Conservation (phyloP, 2,797 vertebrate genomes). For the Pseudotriccus pelzelni region DNA sequence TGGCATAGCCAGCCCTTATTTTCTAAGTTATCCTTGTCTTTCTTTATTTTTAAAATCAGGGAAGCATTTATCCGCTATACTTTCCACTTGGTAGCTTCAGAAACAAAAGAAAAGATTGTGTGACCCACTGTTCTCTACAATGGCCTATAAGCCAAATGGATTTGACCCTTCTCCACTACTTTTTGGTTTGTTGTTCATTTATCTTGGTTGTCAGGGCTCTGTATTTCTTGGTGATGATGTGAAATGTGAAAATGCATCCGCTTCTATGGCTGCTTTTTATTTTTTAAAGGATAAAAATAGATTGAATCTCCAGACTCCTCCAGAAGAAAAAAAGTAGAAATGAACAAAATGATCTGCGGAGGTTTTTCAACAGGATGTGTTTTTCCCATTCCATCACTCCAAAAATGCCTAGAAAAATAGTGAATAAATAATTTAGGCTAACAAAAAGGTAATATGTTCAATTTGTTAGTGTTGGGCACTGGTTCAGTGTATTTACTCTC, state of each 20-base stretch:
- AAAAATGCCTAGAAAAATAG: neutral
- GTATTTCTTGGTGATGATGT: conserved; percentile 53
- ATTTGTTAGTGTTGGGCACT: neutral
- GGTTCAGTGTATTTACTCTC: neutral
- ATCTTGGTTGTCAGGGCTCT: conserved; percentile 60
- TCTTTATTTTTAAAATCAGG: conserved; percentile 12
- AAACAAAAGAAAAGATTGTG: conserved; percentile 38
- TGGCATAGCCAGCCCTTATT: neutral
- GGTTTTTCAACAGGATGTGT: neutral
- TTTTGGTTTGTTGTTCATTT: conserved; percentile 60
- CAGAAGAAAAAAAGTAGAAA: neutral
- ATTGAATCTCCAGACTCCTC: conserved; percentile 19
- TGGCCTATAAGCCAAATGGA: conserved; percentile 47
- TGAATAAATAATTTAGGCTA: neutral
- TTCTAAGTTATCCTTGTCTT: neutral
- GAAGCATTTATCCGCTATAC: neutral
- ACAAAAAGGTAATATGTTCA: neutral
- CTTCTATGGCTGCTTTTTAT: conserved; percentile 32
- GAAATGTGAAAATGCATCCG: conserved; percentile 62
- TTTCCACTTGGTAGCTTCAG: conserved; percentile 34
- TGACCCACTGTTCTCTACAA: conserved; percentile 8
- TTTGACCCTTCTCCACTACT: conserved; percentile 57
- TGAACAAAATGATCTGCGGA: neutral
- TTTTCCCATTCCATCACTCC: neutral
- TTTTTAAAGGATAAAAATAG: conserved; percentile 54